Evolutionary conservation across 2,797 vertebrate species (phyloP).

Genomic region (Channallabes apus): DNA sequence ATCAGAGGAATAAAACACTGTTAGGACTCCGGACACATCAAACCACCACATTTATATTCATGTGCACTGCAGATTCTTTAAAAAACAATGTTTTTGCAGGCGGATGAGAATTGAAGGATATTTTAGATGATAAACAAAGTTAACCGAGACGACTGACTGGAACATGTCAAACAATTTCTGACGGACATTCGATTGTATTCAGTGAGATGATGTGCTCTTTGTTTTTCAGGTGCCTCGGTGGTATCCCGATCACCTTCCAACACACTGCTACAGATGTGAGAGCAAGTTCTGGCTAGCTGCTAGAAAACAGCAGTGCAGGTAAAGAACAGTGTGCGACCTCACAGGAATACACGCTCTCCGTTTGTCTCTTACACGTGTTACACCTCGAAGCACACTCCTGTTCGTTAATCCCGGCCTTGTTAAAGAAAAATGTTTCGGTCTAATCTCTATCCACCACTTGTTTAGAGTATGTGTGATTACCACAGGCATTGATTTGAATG

Average conservation of each 20-base stretch:
- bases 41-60: too few species aligned
- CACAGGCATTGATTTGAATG: background rate
- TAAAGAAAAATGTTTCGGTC: background rate
- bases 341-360: background rate
- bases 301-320: constrained; percentile 98
- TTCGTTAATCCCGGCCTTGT: background rate
- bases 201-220: background rate
- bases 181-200: background rate
- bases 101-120: too few species aligned
- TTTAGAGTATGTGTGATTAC: background rate
- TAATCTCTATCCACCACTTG: constrained; percentile 1
- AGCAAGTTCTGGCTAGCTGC: constrained; percentile 91
- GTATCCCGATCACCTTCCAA: constrained; percentile 92
- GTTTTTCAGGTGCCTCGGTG: constrained; percentile 78
- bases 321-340: constrained; percentile 38
- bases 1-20: too few species aligned
- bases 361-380: constrained; percentile 1
- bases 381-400: constrained; percentile 1
- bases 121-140: too few species aligned
- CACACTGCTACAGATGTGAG: constrained; percentile 94
- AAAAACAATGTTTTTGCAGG: too few species aligned
- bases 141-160: background rate
- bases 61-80: too few species aligned
- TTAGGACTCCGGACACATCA: too few species aligned
- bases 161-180: background rate